phyloP scores from a whole-genome alignment of 2,888 invertebrate species.

The Physocephala rufipes region DNA sequence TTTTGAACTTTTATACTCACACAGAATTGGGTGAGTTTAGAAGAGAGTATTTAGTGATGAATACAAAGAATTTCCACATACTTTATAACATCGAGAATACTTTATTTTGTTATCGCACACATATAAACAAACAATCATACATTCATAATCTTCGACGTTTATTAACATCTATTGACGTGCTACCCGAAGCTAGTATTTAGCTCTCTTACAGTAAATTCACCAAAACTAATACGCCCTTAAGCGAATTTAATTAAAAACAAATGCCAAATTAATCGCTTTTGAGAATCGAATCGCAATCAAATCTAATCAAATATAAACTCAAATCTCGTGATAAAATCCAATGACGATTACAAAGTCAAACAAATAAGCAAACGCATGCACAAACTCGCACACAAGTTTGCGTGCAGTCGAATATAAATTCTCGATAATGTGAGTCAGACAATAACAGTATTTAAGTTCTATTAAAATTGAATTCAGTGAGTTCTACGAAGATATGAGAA shows the following conservation, averaged over 20 bases:
- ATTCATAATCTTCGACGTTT: too few species aligned
- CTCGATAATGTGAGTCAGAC: not conserved
- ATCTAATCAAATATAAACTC: conserved; percentile 8
- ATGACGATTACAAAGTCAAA: not conserved
- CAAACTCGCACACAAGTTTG: not conserved
- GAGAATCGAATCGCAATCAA: conserved; percentile 15
- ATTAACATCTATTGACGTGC: not conserved
- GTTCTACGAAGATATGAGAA: too few species aligned
- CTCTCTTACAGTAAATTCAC: not conserved
- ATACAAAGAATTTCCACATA: too few species aligned
- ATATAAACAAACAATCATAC: conserved; percentile 4
- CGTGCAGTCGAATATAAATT: not conserved
- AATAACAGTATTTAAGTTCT: too few species aligned
- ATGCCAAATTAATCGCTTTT: conserved; percentile 22
- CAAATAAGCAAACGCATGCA: not conserved
- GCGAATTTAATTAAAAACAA: conserved; percentile 29
- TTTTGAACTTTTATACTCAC: too few species aligned
- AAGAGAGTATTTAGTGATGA: too few species aligned
- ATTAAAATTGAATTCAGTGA: too few species aligned
- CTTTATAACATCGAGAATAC: too few species aligned
- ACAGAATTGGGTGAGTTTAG: too few species aligned
- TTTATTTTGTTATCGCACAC: too few species aligned
- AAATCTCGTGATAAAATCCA: not conserved
- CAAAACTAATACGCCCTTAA: conserved; percentile 14
- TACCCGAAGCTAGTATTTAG: not conserved